phyloP scores from a whole-genome alignment of 2,797 vertebrate genomes.

The Gymnoscopelus braueri region DNA sequence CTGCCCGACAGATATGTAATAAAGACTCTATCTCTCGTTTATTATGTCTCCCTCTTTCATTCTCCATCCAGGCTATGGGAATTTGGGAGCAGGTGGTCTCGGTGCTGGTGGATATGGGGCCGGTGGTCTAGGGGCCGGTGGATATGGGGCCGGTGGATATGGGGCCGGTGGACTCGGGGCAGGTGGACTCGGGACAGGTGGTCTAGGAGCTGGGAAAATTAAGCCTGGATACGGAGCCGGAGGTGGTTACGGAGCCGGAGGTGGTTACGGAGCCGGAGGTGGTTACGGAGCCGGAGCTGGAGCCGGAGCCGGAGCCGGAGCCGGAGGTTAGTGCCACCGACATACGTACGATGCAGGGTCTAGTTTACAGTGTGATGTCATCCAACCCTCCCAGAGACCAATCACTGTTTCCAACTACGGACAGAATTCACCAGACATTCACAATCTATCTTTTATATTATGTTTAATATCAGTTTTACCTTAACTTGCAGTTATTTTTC shows the following conservation, averaged over 20 bases:
- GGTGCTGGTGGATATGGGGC: constrained; percentile 36
- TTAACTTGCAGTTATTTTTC: no score
- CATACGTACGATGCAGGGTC: not conserved
- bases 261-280: no score
- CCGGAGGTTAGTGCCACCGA: not conserved
- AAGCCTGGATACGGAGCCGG: constrained; percentile 12
- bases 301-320: not conserved
- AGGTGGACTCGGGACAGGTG: constrained; percentile 44
- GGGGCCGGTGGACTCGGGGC: constrained; percentile 36
- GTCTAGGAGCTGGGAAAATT: constrained; percentile 35
- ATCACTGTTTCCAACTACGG: no score
- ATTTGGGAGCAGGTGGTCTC: constrained; percentile 47
- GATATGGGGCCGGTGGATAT: constrained; percentile 49
- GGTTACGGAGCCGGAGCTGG: constrained; percentile 37
- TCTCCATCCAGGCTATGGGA: constrained; percentile 70
- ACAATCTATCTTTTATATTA: no score
- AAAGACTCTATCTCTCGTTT: not conserved
- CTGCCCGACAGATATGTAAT: no score
- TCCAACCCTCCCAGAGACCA: not conserved
- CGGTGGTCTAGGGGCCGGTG: constrained; percentile 43
- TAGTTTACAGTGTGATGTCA: not conserved
- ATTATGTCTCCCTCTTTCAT: constrained; percentile 6
- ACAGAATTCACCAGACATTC: no score
- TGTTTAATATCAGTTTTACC: no score
- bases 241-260: no score